Evolutionary conservation across 2,797 vertebrate species (phyloP).

Genomic region (Semotilus atromaculatus): DNA sequence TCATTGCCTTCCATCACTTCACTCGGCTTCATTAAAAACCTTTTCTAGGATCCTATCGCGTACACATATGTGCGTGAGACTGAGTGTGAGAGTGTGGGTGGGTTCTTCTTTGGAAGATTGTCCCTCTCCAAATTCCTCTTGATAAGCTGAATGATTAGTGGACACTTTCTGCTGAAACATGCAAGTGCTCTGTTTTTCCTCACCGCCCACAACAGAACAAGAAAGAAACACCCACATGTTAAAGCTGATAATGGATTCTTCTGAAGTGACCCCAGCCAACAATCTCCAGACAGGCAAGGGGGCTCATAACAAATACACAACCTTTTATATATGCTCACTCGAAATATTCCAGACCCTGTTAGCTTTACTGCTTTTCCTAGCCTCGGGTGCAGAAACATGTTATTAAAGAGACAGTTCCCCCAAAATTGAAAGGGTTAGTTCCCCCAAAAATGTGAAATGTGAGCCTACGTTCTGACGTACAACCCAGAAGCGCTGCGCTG

Average conservation of each 20-base stretch:
- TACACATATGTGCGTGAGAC: background rate
- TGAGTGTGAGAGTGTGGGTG: constrained; percentile 37
- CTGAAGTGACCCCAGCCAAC: constrained; percentile 35
- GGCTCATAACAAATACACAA: background rate
- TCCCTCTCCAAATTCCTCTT: constrained; percentile 44
- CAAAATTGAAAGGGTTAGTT: background rate
- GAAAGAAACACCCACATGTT: constrained; percentile 46
- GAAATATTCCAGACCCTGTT: constrained; percentile 5
- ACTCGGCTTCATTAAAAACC: constrained; percentile 20
- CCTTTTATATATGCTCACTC: background rate
- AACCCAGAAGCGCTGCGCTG: no score
- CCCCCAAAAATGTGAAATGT: no score
- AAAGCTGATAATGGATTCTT: constrained; percentile 44
- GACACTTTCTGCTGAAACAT: constrained; percentile 41
- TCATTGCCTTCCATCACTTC: constrained; percentile 1
- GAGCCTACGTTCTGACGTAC: no score
- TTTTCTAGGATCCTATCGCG: background rate
- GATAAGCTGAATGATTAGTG: constrained; percentile 54
- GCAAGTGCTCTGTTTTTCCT: constrained; percentile 26
- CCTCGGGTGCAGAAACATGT: background rate
- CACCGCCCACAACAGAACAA: constrained; percentile 34
- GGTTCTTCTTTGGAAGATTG: constrained; percentile 37
- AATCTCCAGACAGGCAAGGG: constrained; percentile 25
- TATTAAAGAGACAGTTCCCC: background rate
- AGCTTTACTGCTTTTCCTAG: background rate